Base-by-base conservation (phyloP, 2,888 invertebrate species). In the Sesamia inferens region DNA sequence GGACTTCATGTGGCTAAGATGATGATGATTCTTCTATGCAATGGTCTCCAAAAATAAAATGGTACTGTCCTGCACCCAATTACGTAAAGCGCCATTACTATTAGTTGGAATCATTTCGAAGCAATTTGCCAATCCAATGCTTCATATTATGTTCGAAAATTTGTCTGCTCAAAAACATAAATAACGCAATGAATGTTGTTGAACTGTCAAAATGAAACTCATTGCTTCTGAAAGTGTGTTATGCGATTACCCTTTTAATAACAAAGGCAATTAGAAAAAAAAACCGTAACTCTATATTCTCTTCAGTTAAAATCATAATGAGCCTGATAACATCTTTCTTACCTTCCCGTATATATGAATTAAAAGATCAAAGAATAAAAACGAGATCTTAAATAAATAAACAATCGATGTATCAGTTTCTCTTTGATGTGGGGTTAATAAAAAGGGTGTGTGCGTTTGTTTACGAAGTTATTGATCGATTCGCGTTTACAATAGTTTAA, bases 381-480 rank as follows among this genome's bases (percentile, higher is more conserved):
- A 87, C 85, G 80, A 85, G 84, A 68, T 78, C 82, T 84, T 86
- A 88, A 88, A 90, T 87, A 91, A 90, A 88, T 81, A 88, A 86
- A 88, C 82, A 83, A 76, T 68, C 67, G 51, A 42, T 68, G 74
- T 63, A 82, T 75, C 62, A 65, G 67, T 74, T 75, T 78, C 78
- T 66, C 91, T 92, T 92, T 92, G 92, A 92, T 91, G 85, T 79
- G 76, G 67, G 83, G 86, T 89, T 88, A 87, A 89, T 90, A 90
- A 88, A 89, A 83, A 58, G 74, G 75, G 74, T 31, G 31, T 31
- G 31, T 62, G 70, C 76, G 66, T 74, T 68, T 77, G 74, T 73
- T 79, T 81, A 71, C 74, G 65, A 64, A 84, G 80, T 84, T 85
- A 86, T 85, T 86, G 83, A 85, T 84, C 71, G 66, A 65, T 73